Conservation (phyloP, 1,140 invertebrate genomes). For the Orius laevigatus region DNA sequence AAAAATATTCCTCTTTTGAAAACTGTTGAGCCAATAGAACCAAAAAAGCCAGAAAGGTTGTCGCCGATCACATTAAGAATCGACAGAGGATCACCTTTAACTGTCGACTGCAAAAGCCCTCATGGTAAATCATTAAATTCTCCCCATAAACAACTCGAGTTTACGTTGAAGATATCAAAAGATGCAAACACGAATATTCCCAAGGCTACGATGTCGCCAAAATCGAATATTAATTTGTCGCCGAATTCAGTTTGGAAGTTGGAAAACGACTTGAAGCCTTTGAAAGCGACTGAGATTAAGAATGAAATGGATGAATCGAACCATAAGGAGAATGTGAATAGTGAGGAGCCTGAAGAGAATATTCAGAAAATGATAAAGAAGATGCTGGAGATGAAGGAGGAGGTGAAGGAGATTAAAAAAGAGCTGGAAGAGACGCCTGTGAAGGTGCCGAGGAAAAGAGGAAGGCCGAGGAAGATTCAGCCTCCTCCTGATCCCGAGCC, state of each 20-base stretch:
- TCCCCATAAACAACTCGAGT: conserved; percentile 18
- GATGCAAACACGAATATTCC: conserved; percentile 17
- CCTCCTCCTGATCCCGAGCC: background rate
- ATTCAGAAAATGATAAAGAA: too few relatives aligned
- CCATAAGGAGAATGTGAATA: too few relatives aligned
- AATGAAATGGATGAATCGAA: too few relatives aligned
- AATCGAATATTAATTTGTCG: conserved; percentile 6
- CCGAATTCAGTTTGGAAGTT: conserved; percentile 5
- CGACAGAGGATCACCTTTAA: conserved; percentile 14
- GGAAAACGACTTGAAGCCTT: background rate
- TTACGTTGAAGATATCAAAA: conserved; percentile 19
- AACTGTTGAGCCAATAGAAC: too few relatives aligned
- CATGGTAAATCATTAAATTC: conserved; percentile 11
- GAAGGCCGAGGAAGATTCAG: conserved; percentile 8
- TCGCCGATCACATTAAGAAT: conserved; percentile 18
- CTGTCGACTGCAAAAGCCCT: conserved; percentile 10
- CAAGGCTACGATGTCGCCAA: conserved; percentile 17
- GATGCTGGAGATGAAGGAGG: too few relatives aligned
- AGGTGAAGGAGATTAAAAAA: too few relatives aligned
- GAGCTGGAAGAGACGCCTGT: too few relatives aligned
- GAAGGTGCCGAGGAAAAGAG: conserved; percentile 4
- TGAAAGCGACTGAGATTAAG: too few relatives aligned
- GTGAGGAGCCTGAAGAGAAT: too few relatives aligned
- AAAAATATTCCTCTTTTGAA: too few relatives aligned
- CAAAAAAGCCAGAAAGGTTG: too few relatives aligned